Evolutionary conservation across 2,888 invertebrate species (phyloP), one percentile per base, ranked within the genome.

Genomic region (Apotomis capreana): DNA sequence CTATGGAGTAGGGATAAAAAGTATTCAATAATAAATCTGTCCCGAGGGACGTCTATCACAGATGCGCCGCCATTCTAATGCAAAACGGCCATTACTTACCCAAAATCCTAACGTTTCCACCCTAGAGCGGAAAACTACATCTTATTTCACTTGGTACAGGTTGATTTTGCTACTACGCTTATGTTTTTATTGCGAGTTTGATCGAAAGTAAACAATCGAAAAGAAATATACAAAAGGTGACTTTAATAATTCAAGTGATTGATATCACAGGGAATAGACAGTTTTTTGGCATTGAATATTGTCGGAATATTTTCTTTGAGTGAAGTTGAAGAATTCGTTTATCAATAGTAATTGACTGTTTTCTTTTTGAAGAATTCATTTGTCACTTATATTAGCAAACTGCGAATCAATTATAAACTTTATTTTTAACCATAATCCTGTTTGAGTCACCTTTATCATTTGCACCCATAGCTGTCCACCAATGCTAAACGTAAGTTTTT

Each of bases 1-100:
- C 52, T 58, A 75, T 74, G 67, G 73, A 73, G 73, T 65, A 74
- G 70, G 68, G 74, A 75, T 75, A 81, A 81, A 88, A 89, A 90
- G 88, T 87, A 87, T 89, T 90, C 90, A 92, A 91, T 89, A 89
- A 88, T 90, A 91, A 91, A 91, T 91, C 87, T 81, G 84, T 79
- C 81, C 78, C 81, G 79, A 76, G 79, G 83, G 81, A 84, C 80
- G 92, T 92, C 92, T 84, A 88, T 91, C 91, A 89, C 92, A 92
- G 92, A 88, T 90, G 91, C 81, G 84, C 78, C 81, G 84, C 83
- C 84, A 79, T 87, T 87, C 87, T 88, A 87, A 89, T 88, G 85
- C 83, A 82, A 84, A 85, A 83, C 81, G 49, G 2, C 12, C 6
- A 8, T 9, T 9, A 44, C 49, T 49, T 2, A 3, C 49, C 49